Conservation (phyloP, 2,113 vertebrate species). For the Mormyrus lacerda region DNA sequence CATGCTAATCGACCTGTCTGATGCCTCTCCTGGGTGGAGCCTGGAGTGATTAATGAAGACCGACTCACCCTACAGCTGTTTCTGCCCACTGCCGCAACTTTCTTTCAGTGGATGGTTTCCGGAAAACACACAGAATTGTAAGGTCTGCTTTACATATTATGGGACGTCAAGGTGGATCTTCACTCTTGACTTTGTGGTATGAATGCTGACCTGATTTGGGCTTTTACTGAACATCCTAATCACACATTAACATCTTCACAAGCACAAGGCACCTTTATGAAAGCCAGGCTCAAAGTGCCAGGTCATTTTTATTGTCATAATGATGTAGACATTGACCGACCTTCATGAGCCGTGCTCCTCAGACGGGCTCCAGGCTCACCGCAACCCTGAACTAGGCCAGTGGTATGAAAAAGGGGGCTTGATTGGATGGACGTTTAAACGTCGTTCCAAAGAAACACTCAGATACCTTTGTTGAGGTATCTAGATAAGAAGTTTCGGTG, state of each 20-base stretch:
- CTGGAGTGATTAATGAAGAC: not conserved
- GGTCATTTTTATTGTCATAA: not conserved
- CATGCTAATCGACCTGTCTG: constrained; percentile 8
- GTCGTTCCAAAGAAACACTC: not conserved
- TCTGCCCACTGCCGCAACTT: not conserved
- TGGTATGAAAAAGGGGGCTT: not conserved
- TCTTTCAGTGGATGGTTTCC: not conserved
- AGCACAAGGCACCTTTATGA: not conserved
- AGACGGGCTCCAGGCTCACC: not conserved
- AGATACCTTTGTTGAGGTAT: not conserved
- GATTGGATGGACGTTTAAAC: not conserved
- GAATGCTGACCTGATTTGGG: not conserved
- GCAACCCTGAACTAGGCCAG: not conserved
- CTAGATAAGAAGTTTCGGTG: not conserved
- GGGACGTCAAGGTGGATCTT: not conserved
- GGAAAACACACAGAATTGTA: not conserved
- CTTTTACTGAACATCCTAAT: not conserved
- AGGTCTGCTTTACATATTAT: not conserved
- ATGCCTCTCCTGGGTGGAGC: not conserved
- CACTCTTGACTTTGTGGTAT: not conserved
- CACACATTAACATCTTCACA: not conserved
- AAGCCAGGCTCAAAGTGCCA: not conserved
- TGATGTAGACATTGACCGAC: not conserved
- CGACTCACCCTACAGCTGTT: not conserved
- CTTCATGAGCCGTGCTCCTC: not conserved